Conservation (phyloP, 1,140 invertebrate species). For the Hypsibius dujardini region DNA sequence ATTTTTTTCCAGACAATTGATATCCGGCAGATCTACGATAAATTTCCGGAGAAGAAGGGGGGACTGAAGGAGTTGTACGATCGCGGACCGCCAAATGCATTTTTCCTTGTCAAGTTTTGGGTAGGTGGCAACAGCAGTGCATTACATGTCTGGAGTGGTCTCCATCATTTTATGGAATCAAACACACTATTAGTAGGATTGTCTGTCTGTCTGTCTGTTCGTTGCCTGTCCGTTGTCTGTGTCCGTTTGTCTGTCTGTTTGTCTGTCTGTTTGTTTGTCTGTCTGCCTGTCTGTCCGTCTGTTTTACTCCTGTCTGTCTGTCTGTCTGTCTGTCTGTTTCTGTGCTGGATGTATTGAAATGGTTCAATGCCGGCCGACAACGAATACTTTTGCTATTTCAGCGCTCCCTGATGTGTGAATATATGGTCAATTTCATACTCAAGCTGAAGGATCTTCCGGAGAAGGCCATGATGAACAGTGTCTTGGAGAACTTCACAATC, state of each 20-base stretch:
- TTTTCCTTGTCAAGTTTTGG: constrained; percentile 99
- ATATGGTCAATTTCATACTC: constrained; percentile 99
- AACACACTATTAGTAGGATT: no score
- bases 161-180: background rate
- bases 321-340: no score
- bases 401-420: constrained; percentile 97
- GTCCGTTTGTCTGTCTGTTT: no score
- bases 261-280: no score
- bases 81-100: constrained; percentile 86
- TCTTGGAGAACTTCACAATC: constrained; percentile 98
- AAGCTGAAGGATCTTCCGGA: constrained; percentile 75
- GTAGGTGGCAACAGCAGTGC: constrained; percentile 30
- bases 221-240: no score
- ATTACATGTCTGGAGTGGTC: constrained; percentile 11
- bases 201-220: no score
- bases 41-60: constrained; percentile 96
- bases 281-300: no score
- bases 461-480: constrained; percentile 99
- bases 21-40: constrained; percentile 93
- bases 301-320: no score
- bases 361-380: no score
- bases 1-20: constrained; percentile 59
- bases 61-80: constrained; percentile 93
- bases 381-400: no score
- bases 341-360: no score